Conservation (phyloP, 1,140 invertebrate genomes). For the Dreissena rostriformis region DNA sequence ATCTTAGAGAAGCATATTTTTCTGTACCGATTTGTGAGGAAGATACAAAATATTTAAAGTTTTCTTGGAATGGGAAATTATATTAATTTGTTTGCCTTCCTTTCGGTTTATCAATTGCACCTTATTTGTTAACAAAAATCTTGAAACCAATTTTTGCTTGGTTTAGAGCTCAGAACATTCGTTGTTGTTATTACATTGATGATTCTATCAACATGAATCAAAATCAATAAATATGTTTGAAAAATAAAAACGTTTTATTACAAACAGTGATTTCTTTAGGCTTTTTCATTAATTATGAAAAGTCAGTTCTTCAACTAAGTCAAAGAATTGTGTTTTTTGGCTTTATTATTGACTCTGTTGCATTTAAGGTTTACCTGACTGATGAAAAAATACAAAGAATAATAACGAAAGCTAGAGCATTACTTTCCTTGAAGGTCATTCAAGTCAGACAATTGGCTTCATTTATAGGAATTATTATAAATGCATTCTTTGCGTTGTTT, state of each 20-base stretch:
- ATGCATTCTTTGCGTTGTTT: slow-evolving; percentile 42
- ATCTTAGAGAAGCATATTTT: slow-evolving; percentile 38
- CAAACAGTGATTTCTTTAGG: slow-evolving; percentile 37
- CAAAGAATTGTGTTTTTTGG: slow-evolving; percentile 47
- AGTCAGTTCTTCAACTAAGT: slow-evolving; percentile 51
- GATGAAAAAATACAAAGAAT: slow-evolving; percentile 53
- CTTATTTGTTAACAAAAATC: slow-evolving; percentile 44
- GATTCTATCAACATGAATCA: slow-evolving; percentile 47
- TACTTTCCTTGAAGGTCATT: background rate
- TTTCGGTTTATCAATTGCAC: slow-evolving; percentile 10
- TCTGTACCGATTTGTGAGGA: slow-evolving; percentile 2
- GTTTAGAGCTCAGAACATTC: slow-evolving; percentile 34
- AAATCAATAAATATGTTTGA: slow-evolving; percentile 1
- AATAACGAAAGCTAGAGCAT: background rate
- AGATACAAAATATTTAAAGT: slow-evolving; percentile 28
- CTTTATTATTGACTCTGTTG: slow-evolving; percentile 45
- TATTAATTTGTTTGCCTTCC: slow-evolving; percentile 18
- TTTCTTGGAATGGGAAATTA: slow-evolving; percentile 11
- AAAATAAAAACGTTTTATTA: slow-evolving; percentile 4
- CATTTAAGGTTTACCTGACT: slow-evolving; percentile 53
- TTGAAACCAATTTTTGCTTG: slow-evolving; percentile 44
- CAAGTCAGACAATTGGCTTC: slow-evolving; percentile 26
- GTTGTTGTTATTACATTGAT: slow-evolving; percentile 54
- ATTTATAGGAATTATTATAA: slow-evolving; percentile 43
- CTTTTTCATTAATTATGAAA: slow-evolving; percentile 42